Percentiles rank a stretch among this genome's conserved stretches.
phyloP scores from a whole-genome alignment of 2,797 vertebrate genomes.

The Cercopithecus hamlyni region DNA sequence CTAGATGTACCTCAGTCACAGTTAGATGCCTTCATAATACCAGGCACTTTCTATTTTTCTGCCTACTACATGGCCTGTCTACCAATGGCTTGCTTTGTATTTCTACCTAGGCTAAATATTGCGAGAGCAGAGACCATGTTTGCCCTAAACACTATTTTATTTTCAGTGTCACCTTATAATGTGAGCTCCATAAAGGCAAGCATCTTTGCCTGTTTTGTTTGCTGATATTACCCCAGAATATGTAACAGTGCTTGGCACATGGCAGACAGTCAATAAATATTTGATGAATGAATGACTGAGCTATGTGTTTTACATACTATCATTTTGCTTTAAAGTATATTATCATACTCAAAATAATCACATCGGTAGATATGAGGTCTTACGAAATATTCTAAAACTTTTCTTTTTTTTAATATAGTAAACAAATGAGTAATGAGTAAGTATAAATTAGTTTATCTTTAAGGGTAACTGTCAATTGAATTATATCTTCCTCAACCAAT shows the following conservation, averaged over 20 bases:
- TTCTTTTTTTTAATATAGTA: background rate
- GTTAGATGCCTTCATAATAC: background rate
- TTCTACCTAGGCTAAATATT: background rate
- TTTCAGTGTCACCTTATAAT: background rate
- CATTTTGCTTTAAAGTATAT: slow-evolving; percentile 25
- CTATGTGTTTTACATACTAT: background rate
- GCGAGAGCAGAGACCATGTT: background rate
- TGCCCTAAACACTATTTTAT: background rate
- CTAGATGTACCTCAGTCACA: background rate
- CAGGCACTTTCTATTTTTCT: background rate
- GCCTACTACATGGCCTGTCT: background rate
- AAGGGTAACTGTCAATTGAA: background rate
- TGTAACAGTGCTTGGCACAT: background rate
- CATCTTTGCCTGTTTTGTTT: slow-evolving; percentile 3
- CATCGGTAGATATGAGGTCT: background rate
- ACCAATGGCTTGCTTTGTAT: background rate
- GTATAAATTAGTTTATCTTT: background rate
- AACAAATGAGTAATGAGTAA: background rate
- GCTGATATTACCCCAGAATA: background rate
- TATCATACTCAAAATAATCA: background rate
- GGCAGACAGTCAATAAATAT: background rate
- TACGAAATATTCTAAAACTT: slow-evolving; percentile 18
- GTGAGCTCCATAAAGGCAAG: background rate
- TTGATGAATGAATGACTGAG: slow-evolving; percentile 3
- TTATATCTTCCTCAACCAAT: background rate